Percentiles rank a stretch among this genome's conserved stretches.
Evolutionary conservation across 2,113 vertebrate species (phyloP).

Genomic region (Hystrix brachyura): DNA sequence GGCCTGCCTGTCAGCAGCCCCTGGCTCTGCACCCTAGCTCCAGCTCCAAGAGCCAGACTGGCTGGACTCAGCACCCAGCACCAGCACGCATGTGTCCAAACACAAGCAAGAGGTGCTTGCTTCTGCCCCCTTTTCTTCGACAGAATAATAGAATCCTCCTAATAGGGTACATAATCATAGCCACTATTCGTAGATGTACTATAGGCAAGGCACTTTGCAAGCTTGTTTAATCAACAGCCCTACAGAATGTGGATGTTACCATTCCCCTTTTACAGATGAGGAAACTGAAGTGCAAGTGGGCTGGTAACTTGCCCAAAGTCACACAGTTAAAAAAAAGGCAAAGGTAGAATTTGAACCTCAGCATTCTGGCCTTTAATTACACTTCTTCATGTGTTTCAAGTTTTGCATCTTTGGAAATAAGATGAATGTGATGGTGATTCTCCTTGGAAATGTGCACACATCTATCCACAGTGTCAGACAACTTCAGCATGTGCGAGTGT

Average conservation of each 20-base stretch:
- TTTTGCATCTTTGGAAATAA: not conserved
- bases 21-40: not conserved
- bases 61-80: not conserved
- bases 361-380: not conserved
- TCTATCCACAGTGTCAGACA: not conserved
- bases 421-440: not conserved
- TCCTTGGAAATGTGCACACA: not conserved
- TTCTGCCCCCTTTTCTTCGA: not conserved
- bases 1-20: not conserved
- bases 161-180: not conserved
- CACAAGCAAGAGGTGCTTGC: not conserved
- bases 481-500: accelerated
- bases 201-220: not conserved
- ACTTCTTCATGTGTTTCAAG: not conserved
- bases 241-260: not conserved
- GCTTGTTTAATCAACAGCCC: not conserved
- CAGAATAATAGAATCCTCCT: not conserved
- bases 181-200: not conserved
- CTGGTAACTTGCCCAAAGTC: not conserved
- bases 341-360: not conserved
- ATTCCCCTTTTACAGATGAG: constrained; percentile 45
- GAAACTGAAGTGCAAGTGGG: not conserved
- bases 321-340: not conserved
- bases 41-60: not conserved
- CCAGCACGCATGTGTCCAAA: not conserved